Evolutionary conservation across 1,140 invertebrate species (phyloP), one percentile per base, ranked within the genome.

Genomic region (Magallana gigas): DNA sequence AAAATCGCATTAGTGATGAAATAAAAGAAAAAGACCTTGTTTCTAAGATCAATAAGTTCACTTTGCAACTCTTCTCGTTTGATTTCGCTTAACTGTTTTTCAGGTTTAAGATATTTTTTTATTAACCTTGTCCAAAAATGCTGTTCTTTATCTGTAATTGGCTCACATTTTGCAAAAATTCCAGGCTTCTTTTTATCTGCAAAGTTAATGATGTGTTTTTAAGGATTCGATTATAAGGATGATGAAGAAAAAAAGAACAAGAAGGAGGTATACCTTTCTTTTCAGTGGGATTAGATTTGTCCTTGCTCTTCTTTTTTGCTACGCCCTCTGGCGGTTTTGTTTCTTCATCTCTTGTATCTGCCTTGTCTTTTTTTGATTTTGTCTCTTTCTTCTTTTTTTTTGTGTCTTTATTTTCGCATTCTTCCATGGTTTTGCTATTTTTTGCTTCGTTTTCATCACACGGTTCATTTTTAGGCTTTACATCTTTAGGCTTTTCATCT

Each of bases 1-100:
- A 90, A 90, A 9, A 92, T 57, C 4, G 87, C 85, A 80, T 92
- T 91, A 6, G 89, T 64, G n/a, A 91, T 86, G 64, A 90, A 92
- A 82, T 90, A 92, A 14, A 88, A 90, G 29, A 91, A 87, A n/a
- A 87, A 92, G 58, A 97, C 97, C 93, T 97, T 97, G 95, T 98
- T 98, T 94, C 98, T 96, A 91, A 99, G 96, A 94, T 98, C 98
- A 96, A 97, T 98, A 92, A 99, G 81, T 59, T 89, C 68, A 0
- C 57, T 68, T 57, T 86, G 14, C 16, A 71, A 57, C 82, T 23
- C 12, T n/a, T 84, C 81, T 23, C 87, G 81, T 57, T 85, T 57
- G 23, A n/a, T 59, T 62, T 56, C n/a, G 81, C 64, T 81, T 11
- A 56, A 23, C 6, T 87, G 29, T 12, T 76, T 29, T 4, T 86